These are phyloP conservation scores for Psettodes erumei DNA, from an alignment of 2,113 vertebrate species.

Conservation along the genomic window DNA sequence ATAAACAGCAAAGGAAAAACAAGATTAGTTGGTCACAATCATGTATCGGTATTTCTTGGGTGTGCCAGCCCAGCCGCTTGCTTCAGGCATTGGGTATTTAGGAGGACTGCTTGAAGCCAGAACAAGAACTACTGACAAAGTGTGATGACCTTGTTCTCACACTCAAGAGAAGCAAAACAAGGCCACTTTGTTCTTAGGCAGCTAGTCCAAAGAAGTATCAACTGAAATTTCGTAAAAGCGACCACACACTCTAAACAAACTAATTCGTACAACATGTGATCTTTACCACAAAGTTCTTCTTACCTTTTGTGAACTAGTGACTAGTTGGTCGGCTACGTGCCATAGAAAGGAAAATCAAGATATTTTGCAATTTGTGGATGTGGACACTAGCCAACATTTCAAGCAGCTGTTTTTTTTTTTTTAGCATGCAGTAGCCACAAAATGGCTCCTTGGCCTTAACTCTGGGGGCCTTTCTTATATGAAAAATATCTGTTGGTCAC, in stretches of 20 bases:
- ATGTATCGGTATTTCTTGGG: neutral
- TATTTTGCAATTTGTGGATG: conserved; percentile 18
- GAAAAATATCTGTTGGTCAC: conserved; percentile 35
- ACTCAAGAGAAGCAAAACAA: conserved; percentile 34
- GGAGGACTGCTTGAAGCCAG: neutral
- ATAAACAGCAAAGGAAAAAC: conserved; percentile 37
- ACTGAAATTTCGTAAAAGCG: conserved; percentile 17
- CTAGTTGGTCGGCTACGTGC: neutral
- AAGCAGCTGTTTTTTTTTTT: conserved; percentile 37
- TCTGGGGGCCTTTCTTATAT: conserved; percentile 33
- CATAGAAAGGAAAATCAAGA: neutral
- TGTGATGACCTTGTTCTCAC: conserved; percentile 36
- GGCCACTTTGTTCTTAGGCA: neutral
- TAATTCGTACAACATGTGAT: neutral
- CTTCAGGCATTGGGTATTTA: neutral
- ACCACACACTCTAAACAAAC: conserved; percentile 23
- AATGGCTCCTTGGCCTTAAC: conserved; percentile 35
- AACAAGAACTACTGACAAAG: neutral
- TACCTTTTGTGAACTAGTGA: neutral
- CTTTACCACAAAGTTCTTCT: neutral
- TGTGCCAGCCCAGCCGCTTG: neutral
- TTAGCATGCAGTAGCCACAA: conserved; percentile 39
- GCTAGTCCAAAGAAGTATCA: conserved; percentile 44
- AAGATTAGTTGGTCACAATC: conserved; percentile 6
- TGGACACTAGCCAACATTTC: conserved; percentile 24